Percentiles rank a stretch among this genome's conserved stretches.
phyloP scores from a whole-genome alignment of 2,113 vertebrate genomes.

The Cyanoramphus novaezelandiae region DNA sequence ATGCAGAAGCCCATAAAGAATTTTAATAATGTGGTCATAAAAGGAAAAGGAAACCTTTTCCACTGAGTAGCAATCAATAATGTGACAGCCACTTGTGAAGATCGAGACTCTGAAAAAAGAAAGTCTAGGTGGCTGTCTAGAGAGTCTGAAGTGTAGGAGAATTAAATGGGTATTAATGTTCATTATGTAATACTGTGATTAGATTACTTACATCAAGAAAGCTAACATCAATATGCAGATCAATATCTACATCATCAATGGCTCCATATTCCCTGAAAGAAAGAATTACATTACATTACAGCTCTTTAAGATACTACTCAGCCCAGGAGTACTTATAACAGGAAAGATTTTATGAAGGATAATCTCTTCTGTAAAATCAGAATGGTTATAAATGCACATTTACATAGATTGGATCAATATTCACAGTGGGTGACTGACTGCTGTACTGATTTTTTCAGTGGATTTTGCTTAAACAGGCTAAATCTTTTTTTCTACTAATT shows the following conservation, averaged over 20 bases:
- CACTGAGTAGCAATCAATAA: neutral
- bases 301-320: neutral
- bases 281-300: constrained; percentile 48
- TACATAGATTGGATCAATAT: neutral
- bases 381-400: neutral
- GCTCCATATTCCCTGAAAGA: constrained; percentile 90
- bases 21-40: neutral
- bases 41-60: neutral
- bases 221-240: constrained; percentile 90
- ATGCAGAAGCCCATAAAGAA: neutral
- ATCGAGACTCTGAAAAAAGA: neutral
- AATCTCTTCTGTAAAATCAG: constrained; percentile 5
- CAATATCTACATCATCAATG: constrained; percentile 93
- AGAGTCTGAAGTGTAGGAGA: neutral
- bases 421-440: neutral
- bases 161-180: constrained; percentile 41
- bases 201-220: constrained; percentile 90
- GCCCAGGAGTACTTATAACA: neutral
- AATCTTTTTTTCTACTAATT: neutral
- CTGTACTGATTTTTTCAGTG: neutral
- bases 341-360: neutral
- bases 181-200: constrained; percentile 20
- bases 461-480: neutral
- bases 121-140: neutral
- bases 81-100: neutral